Evolutionary conservation across 1,140 invertebrate genomes (phyloP).

Genomic region (Ephestia elutella): DNA sequence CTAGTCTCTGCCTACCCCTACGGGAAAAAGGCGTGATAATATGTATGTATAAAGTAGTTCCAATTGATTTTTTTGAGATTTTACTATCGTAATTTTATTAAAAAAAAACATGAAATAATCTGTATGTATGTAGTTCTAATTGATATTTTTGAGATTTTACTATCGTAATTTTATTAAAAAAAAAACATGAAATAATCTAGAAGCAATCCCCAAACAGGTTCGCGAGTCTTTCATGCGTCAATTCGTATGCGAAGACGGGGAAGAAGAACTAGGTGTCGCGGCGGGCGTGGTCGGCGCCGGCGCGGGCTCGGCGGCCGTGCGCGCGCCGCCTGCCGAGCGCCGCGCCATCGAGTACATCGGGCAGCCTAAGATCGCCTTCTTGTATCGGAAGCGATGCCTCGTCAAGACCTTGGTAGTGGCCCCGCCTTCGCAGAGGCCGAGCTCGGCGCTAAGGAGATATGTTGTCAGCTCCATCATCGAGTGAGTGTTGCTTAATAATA

Average conservation of each 20-base stretch:
- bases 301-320: slow-evolving; percentile 15
- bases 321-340: slow-evolving; percentile 30
- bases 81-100: too few species aligned
- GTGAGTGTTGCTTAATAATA: slow-evolving; percentile 20
- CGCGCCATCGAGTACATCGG: slow-evolving; percentile 62
- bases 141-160: too few species aligned
- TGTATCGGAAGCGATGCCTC: slow-evolving; percentile 61
- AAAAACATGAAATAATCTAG: neutral
- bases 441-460: slow-evolving; percentile 51
- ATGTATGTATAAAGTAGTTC: too few species aligned
- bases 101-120: too few species aligned
- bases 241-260: slow-evolving; percentile 93
- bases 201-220: slow-evolving; percentile 75
- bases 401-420: slow-evolving; percentile 62
- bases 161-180: too few species aligned
- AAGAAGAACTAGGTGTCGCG: slow-evolving; percentile 71
- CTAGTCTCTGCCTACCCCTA: too few species aligned
- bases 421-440: slow-evolving; percentile 60
- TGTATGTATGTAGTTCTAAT: too few species aligned
- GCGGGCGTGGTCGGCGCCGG: slow-evolving; percentile 16
- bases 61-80: too few species aligned
- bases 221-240: slow-evolving; percentile 99
- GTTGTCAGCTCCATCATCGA: slow-evolving; percentile 64
- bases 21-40: too few species aligned
- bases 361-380: slow-evolving; percentile 58